Evolutionary conservation across 2,113 vertebrate species (phyloP), one percentile per base, ranked within the genome.

Genomic region (Malurus cyaneus): DNA sequence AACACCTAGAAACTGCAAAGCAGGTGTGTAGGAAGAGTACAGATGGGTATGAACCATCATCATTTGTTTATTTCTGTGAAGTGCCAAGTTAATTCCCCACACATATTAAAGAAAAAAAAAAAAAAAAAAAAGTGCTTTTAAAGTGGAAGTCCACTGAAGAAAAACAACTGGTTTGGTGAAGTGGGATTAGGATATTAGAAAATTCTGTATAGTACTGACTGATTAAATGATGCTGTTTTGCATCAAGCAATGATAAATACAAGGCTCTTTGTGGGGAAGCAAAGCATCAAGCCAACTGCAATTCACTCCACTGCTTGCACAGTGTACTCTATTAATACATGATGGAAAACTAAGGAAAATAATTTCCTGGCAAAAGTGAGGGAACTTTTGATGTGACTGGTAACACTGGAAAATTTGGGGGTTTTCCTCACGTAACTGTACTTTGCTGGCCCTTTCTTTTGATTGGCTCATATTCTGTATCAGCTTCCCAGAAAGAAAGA

Each of bases 31-130:
- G 23, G 32, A 90, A 64, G 24, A 49, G 24, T n/a, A 61, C 12
- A 41, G 36, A n/a, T 6, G 15, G 52, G 28, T 29, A 49, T 60
- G 56, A 74, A 24, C 82, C 26, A 25, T 20, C 34, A 60, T 54
- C 8, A 21, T 26, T n/a, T 31, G n/a, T 54, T 88, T 83, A 70
- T 62, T 92, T 92, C 19, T 79, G 73, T 67, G 42, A 89, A 89
- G 26, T 25, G 32, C n/a, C 50, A 41, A 4, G 6, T 62, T 87
- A 4, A 72, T 74, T 85, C 95, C 65, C 49, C 50, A n/a, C 46
- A 64, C 0, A 0, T 44, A 71, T 6, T 84, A 12, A 1, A 5
- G n/a, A 9, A 12, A 20, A 23, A 31, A 12, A 17, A 39, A 42
- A 28, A 13, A 18, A 24, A 17, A 18, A 39, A 11, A 31, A 18